phyloP scores from a whole-genome alignment of 2,113 vertebrate genomes.

The Pteropus alecto region DNA sequence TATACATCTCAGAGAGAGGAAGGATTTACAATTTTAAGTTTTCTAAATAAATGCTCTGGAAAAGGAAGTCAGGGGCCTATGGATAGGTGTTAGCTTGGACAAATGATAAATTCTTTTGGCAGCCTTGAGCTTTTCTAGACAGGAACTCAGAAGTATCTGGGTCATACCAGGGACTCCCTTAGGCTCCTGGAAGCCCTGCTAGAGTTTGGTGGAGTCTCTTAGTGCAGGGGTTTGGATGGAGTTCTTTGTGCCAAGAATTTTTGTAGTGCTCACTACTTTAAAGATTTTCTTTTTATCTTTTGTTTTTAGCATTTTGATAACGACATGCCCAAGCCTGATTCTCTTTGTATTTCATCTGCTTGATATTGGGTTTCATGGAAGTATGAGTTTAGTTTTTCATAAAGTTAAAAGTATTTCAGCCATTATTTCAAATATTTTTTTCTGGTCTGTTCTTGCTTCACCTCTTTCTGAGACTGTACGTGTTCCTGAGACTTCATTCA shows the following conservation, averaged over 20 bases:
- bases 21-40: background rate
- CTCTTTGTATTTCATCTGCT: background rate
- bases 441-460: background rate
- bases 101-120: background rate
- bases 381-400: slow-evolving; percentile 2
- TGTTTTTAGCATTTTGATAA: background rate
- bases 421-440: background rate
- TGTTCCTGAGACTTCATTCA: background rate
- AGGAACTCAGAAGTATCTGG: background rate
- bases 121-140: background rate
- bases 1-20: background rate
- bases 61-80: background rate
- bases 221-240: background rate
- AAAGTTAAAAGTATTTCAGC: background rate
- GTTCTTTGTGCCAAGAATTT: background rate
- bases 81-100: background rate
- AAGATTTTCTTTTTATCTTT: background rate
- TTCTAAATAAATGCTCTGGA: background rate
- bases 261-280: background rate
- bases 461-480: background rate
- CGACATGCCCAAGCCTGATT: background rate
- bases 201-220: background rate
- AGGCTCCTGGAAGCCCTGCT: background rate
- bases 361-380: background rate
- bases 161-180: background rate